These are phyloP conservation scores for Choristoneura rosaceana DNA, from an alignment of 2,888 invertebrate species.

Conservation along the genomic window DNA sequence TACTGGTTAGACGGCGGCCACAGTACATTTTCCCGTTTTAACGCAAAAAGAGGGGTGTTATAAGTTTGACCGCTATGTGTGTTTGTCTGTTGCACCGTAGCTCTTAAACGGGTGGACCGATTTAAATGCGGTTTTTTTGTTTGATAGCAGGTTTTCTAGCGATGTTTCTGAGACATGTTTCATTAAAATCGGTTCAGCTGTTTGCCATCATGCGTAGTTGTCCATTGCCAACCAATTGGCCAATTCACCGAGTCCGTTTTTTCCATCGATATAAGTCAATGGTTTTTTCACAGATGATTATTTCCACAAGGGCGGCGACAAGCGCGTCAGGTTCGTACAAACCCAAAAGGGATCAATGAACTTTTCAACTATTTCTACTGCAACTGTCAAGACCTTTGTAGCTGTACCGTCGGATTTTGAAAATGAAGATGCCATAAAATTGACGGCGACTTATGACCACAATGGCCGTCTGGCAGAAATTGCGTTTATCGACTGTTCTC, in stretches of 20 bases:
- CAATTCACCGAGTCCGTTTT: not conserved
- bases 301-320: not conserved
- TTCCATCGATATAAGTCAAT: no score
- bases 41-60: no score
- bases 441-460: conserved; percentile 56
- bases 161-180: no score
- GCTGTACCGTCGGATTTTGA: not conserved
- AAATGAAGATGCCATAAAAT: conserved; percentile 40
- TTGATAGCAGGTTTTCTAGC: no score
- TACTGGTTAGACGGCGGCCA: no score
- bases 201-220: not conserved
- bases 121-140: no score
- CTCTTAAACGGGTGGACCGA: no score
- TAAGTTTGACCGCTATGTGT: no score
- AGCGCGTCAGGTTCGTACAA: not conserved
- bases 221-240: not conserved
- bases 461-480: conserved; percentile 55
- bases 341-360: not conserved
- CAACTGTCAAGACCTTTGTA: not conserved
- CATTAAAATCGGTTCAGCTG: no score
- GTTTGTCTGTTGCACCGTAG: no score
- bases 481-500: conserved; percentile 48
- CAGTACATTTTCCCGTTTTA: no score
- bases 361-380: not conserved
- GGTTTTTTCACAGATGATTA: not conserved